Evolutionary conservation across 1,140 invertebrate species (phyloP).

Genomic region (Drosophila obscura): DNA sequence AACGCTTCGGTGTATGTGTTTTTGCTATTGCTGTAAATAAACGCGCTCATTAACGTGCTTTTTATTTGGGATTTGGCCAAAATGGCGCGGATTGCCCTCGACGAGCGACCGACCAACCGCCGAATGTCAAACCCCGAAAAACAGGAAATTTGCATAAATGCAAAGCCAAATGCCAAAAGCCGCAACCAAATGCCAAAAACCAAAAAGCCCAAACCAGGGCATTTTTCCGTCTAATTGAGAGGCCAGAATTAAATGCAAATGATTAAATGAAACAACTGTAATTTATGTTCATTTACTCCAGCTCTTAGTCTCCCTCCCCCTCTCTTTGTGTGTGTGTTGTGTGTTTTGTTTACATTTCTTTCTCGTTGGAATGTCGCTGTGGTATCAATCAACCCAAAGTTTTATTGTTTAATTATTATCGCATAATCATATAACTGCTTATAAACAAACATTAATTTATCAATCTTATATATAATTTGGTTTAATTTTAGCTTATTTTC

Average conservation of each 20-base stretch:
- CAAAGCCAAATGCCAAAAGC: constrained; percentile 56
- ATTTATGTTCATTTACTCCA: constrained; percentile 72
- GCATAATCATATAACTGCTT: constrained; percentile 71
- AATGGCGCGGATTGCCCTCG: constrained; percentile 15
- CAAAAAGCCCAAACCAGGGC: constrained; percentile 31
- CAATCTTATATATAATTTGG: constrained; percentile 67
- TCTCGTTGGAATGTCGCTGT: constrained; percentile 25
- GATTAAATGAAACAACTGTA: constrained; percentile 77
- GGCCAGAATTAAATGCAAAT: constrained; percentile 76
- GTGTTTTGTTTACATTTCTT: constrained; percentile 46
- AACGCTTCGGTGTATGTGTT: constrained; percentile 4
- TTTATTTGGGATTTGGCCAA: constrained; percentile 3
- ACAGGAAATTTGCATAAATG: constrained; percentile 48
- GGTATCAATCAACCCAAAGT: constrained; percentile 71
- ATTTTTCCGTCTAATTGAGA: constrained; percentile 66
- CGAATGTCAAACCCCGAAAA: constrained; percentile 65
- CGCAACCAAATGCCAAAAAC: constrained; percentile 39
- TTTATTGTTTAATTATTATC: constrained; percentile 77
- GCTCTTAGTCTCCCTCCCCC: no score
- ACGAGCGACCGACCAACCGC: constrained; percentile 24
- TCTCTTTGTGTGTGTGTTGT: constrained; percentile 56
- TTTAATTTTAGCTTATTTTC: constrained; percentile 52
- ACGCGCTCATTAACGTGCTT: constrained; percentile 67
- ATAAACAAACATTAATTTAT: constrained; percentile 47
- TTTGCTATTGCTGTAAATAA: constrained; percentile 54